phyloP scores from a whole-genome alignment of 2,888 invertebrate species.

The Kuschelorhynchus macadamiae region DNA sequence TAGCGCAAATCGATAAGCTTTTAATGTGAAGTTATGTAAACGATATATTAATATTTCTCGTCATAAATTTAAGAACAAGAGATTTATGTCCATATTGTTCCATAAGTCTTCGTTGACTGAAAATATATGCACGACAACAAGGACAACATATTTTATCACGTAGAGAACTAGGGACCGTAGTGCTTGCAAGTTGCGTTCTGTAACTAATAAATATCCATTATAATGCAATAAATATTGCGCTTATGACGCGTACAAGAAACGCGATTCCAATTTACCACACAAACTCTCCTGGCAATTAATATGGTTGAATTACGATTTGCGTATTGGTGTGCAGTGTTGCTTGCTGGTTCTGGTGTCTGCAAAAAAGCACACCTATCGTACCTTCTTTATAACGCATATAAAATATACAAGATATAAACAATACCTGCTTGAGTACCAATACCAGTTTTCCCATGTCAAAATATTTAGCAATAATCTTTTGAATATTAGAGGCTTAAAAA shows the following conservation, averaged over 20 bases:
- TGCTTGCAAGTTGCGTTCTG: constrained; percentile 50
- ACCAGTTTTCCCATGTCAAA: too few species aligned
- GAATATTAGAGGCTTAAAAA: too few species aligned
- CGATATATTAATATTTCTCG: too few species aligned
- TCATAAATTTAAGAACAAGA: too few species aligned
- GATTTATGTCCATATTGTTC: too few species aligned
- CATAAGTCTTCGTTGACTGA: neutral
- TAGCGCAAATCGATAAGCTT: too few species aligned
- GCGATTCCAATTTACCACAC: constrained; percentile 64
- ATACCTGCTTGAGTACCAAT: too few species aligned
- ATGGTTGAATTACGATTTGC: constrained; percentile 40
- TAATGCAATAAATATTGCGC: constrained; percentile 65
- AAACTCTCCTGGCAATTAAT: constrained; percentile 51
- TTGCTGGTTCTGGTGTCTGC: constrained; percentile 4
- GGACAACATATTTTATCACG: constrained; percentile 27
- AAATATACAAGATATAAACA: too few species aligned
- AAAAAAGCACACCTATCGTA: too few species aligned
- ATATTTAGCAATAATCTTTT: too few species aligned
- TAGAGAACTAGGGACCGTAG: constrained; percentile 46
- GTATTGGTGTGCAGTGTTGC: constrained; percentile 43
- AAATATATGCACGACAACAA: neutral
- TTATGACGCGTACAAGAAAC: constrained; percentile 66
- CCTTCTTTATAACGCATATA: too few species aligned
- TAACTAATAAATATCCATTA: constrained; percentile 66
- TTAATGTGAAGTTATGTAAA: too few species aligned